Base-by-base conservation (phyloP, 2,797 vertebrate genomes). In the Pseudocheirus occidentalis region DNA sequence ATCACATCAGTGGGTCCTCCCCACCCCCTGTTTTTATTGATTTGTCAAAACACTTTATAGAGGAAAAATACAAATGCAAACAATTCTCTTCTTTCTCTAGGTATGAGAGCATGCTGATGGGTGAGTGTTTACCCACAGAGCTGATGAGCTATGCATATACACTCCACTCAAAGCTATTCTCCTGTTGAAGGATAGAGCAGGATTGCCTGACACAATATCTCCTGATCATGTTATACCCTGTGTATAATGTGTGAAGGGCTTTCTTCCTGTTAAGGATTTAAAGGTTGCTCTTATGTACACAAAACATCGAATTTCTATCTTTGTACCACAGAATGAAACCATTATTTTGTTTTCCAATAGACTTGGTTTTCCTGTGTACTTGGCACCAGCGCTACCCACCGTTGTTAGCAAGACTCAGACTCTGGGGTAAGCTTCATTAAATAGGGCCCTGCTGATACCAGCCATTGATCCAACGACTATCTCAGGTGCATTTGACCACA, bases 401-500 rank as follows among this genome's bases (percentile, higher is more conserved):
- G 98, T 97, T 90, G 93, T 97, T 97, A 98, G 98, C 98, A 1
- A 97, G 98, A 97, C 98, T 66, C 96, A 90, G 98, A 97, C 14
- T 90, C 98, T 90, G 96, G 96, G 94, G 96, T 0, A 93, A 90
- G 98, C 98, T 98, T 99, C 98, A 98, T 99, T 99, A 99, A 98
- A 94, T 92, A 95, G 98, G 98, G 98, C 97, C 98, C 98, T 92
- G 98, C 98, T 99, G 99, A 97, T 97, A 96, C 98, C 93, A 97
- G 96, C 98, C 98, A 98, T 99, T 98, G 99, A 99, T 99, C 98
- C 97, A 81, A 96, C 98, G 93, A 98, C 97, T 91, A 31, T 97
- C 98, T 93, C 97, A 89, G 98, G 97, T 97, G 98, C 97, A 81
- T 95, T 92, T 94, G 97, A 97, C 96, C 94, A 66, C 97, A 53